phyloP scores from a whole-genome alignment of 2,797 vertebrate species.

The Pseudomugil gertrudae region DNA sequence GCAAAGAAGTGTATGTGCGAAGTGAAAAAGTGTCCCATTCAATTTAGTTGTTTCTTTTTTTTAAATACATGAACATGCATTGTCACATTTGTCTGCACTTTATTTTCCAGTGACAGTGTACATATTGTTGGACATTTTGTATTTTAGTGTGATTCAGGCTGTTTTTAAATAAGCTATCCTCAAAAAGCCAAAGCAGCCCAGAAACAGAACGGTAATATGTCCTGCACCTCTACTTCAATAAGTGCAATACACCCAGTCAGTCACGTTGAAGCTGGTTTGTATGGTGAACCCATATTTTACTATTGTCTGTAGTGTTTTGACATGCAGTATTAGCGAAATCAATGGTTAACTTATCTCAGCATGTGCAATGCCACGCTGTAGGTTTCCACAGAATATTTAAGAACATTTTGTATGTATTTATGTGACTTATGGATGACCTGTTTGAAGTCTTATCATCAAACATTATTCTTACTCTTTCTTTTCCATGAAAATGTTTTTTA shows the following conservation, averaged over 20 bases:
- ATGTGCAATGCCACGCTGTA: slow-evolving; percentile 23
- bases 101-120: slow-evolving; percentile 58
- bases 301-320: slow-evolving; percentile 26
- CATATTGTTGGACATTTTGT: slow-evolving; percentile 48
- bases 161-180: slow-evolving; percentile 49
- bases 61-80: slow-evolving; percentile 18
- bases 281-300: slow-evolving; percentile 1
- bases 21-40: slow-evolving; percentile 23
- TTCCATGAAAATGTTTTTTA: slow-evolving; percentile 13
- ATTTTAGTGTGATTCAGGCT: slow-evolving; percentile 33
- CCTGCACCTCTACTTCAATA: slow-evolving; percentile 58
- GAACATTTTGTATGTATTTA: slow-evolving; percentile 28
- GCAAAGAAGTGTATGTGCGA: slow-evolving; percentile 18
- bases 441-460: slow-evolving; percentile 22
- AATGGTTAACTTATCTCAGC: slow-evolving; percentile 10
- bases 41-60: slow-evolving; percentile 36
- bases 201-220: slow-evolving; percentile 44
- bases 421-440: slow-evolving; percentile 12
- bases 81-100: slow-evolving; percentile 65
- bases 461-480: slow-evolving; percentile 20
- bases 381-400: slow-evolving; percentile 35
- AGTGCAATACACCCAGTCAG: slow-evolving; percentile 68
- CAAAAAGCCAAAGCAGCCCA: slow-evolving; percentile 73
- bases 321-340: slow-evolving; percentile 10
- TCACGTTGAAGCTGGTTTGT: slow-evolving; percentile 35